Evolutionary conservation across 2,113 vertebrate genomes (phyloP).

Genomic region (Oreotrochilus melanogaster): DNA sequence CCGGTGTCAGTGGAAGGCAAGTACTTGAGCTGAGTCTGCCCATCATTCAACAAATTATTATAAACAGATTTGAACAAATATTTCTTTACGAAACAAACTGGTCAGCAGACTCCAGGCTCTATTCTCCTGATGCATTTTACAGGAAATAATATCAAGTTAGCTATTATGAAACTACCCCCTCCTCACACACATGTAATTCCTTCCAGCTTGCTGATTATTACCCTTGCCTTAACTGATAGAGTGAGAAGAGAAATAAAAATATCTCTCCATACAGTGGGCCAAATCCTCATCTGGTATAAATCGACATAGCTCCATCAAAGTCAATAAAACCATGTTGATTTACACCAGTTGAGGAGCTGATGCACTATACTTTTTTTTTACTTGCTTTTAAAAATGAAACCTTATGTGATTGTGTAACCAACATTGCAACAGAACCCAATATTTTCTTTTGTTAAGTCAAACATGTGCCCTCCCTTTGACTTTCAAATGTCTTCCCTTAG

Average conservation of each 20-base stretch:
- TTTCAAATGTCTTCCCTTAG: constrained; percentile 21
- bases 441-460: constrained; percentile 61
- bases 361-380: constrained; percentile 65
- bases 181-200: constrained; percentile 62
- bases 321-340: constrained; percentile 67
- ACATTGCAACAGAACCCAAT: constrained; percentile 46
- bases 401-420: constrained; percentile 67
- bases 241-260: constrained; percentile 65
- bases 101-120: constrained; percentile 57
- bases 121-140: constrained; percentile 70
- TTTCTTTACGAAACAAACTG: constrained; percentile 59
- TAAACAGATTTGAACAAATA: constrained; percentile 58
- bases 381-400: constrained; percentile 69
- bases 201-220: constrained; percentile 72
- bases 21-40: background rate
- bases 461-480: constrained; percentile 6
- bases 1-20: constrained; percentile 11
- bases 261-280: constrained; percentile 59
- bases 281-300: constrained; percentile 73
- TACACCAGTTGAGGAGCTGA: constrained; percentile 59
- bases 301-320: constrained; percentile 66
- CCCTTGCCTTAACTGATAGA: constrained; percentile 69
- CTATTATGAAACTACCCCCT: constrained; percentile 73
- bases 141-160: constrained; percentile 72
- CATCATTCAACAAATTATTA: constrained; percentile 45